Evolutionary conservation across 2,797 vertebrate species (phyloP), one percentile per base, ranked within the genome.

Genomic region (Chloroceryle inda): DNA sequence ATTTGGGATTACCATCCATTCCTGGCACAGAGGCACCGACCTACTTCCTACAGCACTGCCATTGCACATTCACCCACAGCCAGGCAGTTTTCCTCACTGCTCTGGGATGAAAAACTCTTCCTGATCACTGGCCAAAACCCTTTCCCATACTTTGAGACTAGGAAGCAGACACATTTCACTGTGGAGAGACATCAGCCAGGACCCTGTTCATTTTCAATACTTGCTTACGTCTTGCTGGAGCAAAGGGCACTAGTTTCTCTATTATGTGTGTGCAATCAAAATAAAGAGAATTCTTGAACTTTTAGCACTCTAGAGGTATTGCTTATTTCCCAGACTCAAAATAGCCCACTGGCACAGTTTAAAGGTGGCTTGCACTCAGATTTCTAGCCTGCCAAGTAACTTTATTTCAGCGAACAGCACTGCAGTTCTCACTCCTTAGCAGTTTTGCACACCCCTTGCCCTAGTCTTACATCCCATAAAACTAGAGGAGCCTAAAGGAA

Each of bases 281-380:
- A 86, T 52, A 56, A 87, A 92, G 64, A 92, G 53, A 40, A 61
- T 66, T 61, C 38, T 45, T 89, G 13, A 84, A 88, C 83, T 92
- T 86, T 76, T 67, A 69, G 52, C 38, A 49, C 56, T 53, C 78
- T 64, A 45, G 85, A 93, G n/a, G 38, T 72, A 80, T 24, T 81
- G 64, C 29, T 17, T 78, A 8, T 75, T 85, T 92, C 64, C 35
- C 62, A 68, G 45, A 64, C 81, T 75, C 53, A 55, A 83, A 94
- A 88, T 78, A 94, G 27, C 22, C 47, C 66, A 6, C 12, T 93
- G 86, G 75, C 68, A 78, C 10, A 9, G 33, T n/a, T 71, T 58
- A 53, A 85, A 68, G 10, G 24, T 94, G 61, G 61, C 44, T 77
- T 58, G 55, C 35, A 61, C 40, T 92, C 81, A 47, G 61, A 40